Evolutionary conservation across 2,797 vertebrate species (phyloP).

Genomic region (Carcharodon carcharias): DNA sequence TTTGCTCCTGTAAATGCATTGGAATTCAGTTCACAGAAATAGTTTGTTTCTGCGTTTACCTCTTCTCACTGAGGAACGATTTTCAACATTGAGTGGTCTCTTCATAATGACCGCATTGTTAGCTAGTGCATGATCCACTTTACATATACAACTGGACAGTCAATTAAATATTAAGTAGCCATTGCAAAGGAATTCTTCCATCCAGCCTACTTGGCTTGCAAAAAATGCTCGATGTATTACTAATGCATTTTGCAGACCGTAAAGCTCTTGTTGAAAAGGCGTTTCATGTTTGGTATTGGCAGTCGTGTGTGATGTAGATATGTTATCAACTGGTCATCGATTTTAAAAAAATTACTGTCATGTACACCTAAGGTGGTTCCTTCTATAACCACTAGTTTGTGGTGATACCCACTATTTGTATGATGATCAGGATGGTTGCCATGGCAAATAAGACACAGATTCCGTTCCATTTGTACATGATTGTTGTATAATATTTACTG

Average conservation of each 20-base stretch:
- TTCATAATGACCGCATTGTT: background rate
- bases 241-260: background rate
- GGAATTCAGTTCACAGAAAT: too few species aligned
- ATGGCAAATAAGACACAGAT: too few species aligned
- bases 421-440: too few species aligned
- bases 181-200: background rate
- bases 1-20: background rate
- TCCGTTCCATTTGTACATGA: too few species aligned
- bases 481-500: background rate
- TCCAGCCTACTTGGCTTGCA: background rate
- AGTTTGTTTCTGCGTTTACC: background rate
- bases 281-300: background rate
- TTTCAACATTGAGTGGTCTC: background rate
- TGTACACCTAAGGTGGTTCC: background rate
- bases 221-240: background rate
- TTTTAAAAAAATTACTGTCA: background rate
- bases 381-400: background rate
- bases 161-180: background rate
- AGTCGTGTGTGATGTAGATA: background rate
- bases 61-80: background rate
- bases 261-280: background rate
- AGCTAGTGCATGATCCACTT: background rate
- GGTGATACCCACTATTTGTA: background rate
- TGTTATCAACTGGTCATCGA: background rate
- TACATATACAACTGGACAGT: background rate